These are phyloP conservation scores for Hypercompe scribonia DNA, from an alignment of 2,888 invertebrate genomes.

Conservation along the genomic window DNA sequence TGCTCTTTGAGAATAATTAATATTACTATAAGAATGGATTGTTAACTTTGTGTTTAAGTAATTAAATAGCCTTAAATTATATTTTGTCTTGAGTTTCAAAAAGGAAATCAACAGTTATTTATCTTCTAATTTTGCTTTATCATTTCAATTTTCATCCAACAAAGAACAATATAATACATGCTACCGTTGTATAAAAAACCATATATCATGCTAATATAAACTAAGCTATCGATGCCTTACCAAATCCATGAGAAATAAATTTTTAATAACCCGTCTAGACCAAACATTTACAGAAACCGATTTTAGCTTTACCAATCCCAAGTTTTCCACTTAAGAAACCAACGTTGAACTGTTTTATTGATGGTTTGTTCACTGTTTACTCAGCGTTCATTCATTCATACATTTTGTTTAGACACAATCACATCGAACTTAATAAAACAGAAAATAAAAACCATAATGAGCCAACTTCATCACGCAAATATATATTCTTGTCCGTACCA, in stretches of 20 bases:
- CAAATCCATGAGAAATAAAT: conserved; percentile 74
- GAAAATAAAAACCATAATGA: conserved; percentile 81
- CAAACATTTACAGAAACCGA: conserved; percentile 68
- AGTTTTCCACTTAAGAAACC: conserved; percentile 74
- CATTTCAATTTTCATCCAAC: conserved; percentile 7
- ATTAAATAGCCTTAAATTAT: conserved; percentile 43
- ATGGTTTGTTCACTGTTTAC: conserved; percentile 61
- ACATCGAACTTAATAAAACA: conserved; percentile 73
- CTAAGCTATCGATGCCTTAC: conserved; percentile 59
- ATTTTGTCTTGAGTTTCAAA: conserved; percentile 9
- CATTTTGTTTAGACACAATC: conserved; percentile 81
- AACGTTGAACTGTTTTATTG: conserved; percentile 75
- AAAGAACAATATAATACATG: conserved; percentile 13
- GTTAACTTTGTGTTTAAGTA: conserved; percentile 38
- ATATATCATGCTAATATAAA: conserved; percentile 36
- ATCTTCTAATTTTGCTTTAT: conserved; percentile 20
- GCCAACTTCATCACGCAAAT: conserved; percentile 76
- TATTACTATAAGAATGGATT: conserved; percentile 38
- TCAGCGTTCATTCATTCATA: conserved; percentile 70
- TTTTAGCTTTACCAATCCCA: conserved; percentile 73
- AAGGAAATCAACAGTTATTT: not conserved
- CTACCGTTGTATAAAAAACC: conserved; percentile 16
- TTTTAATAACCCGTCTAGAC: conserved; percentile 85
- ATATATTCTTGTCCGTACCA: conserved; percentile 72
- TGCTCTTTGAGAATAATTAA: conserved; percentile 44